Percentiles rank a stretch among this genome's conserved stretches.
Evolutionary conservation across 2,113 vertebrate species (phyloP).

Genomic region (Panthera tigris): DNA sequence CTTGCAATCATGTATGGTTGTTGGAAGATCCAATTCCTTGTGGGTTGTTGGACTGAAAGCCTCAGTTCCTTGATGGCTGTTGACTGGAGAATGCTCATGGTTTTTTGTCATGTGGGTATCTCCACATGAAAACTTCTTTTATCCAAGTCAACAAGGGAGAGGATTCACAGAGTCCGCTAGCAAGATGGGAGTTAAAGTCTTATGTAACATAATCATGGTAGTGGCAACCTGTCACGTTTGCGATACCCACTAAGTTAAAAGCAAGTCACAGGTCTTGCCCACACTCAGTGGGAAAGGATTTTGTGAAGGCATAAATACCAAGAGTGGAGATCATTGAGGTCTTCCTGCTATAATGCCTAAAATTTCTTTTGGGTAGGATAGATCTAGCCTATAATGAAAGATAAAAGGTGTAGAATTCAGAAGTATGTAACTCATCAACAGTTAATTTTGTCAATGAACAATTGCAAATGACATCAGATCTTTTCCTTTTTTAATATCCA

Average conservation of each 20-base stretch:
- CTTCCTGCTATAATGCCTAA: not conserved
- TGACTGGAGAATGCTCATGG: not conserved
- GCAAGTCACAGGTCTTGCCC: not conserved
- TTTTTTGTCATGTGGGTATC: not conserved
- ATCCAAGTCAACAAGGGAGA: not conserved
- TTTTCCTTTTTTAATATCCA: not conserved
- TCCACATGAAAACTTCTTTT: not conserved
- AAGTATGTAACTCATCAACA: not conserved
- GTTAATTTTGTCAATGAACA: conserved; percentile 23
- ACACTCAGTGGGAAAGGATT: not conserved
- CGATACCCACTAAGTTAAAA: not conserved
- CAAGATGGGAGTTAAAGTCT: not conserved
- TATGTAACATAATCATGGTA: not conserved
- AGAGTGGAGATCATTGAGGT: not conserved
- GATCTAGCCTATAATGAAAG: not conserved
- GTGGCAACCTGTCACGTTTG: not conserved
- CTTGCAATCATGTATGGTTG: not conserved
- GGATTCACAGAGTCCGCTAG: not conserved
- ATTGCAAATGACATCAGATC: not conserved
- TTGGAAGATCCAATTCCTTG: not conserved
- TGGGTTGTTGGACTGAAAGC: not conserved
- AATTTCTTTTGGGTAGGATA: not conserved
- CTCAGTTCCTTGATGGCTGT: not conserved
- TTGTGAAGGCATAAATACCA: not conserved
- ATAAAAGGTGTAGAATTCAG: not conserved